Evolutionary conservation across 2,797 vertebrate genomes (phyloP).

Genomic region (Etheostoma perlongum): DNA sequence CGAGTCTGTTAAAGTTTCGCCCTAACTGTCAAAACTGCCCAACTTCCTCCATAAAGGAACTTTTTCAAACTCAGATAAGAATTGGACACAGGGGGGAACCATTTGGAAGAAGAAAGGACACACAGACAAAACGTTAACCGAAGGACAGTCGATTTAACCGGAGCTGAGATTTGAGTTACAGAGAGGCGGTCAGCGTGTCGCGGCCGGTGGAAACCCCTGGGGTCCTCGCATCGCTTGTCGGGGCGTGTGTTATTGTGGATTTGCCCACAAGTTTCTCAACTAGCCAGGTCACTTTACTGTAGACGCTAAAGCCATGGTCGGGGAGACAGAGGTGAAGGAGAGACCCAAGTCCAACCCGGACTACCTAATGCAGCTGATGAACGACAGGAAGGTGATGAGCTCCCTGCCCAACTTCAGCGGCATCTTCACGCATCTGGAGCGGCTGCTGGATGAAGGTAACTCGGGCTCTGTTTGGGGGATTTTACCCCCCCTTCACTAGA

Average conservation of each 20-base stretch:
- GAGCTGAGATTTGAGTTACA: conserved; percentile 49
- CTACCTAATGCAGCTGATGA: conserved; percentile 99
- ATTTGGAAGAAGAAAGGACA: conserved; percentile 25
- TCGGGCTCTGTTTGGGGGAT: background rate
- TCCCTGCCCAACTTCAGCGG: conserved; percentile 98
- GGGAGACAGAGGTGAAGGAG: conserved; percentile 97
- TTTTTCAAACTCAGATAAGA: conserved; percentile 68
- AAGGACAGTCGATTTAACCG: conserved; percentile 39
- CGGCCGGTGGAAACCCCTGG: conserved; percentile 52
- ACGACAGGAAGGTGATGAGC: conserved; percentile 98
- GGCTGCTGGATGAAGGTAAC: conserved; percentile 88
- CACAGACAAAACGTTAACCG: conserved; percentile 24
- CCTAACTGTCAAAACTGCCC: conserved; percentile 22
- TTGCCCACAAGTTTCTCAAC: conserved; percentile 19
- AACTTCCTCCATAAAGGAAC: conserved; percentile 44
- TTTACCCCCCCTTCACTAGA: background rate
- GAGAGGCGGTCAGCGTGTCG: conserved; percentile 60
- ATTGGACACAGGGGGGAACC: conserved; percentile 30
- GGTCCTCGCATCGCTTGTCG: conserved; percentile 56
- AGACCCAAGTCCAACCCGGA: conserved; percentile 97
- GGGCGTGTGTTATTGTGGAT: conserved; percentile 26
- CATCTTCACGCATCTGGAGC: conserved; percentile 92
- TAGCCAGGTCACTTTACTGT: conserved; percentile 37
- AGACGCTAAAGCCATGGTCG: conserved; percentile 83
- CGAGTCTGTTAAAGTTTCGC: conserved; percentile 33